Evolutionary conservation across 1,140 invertebrate genomes (phyloP).

Genomic region (Cherax quadricarinatus): DNA sequence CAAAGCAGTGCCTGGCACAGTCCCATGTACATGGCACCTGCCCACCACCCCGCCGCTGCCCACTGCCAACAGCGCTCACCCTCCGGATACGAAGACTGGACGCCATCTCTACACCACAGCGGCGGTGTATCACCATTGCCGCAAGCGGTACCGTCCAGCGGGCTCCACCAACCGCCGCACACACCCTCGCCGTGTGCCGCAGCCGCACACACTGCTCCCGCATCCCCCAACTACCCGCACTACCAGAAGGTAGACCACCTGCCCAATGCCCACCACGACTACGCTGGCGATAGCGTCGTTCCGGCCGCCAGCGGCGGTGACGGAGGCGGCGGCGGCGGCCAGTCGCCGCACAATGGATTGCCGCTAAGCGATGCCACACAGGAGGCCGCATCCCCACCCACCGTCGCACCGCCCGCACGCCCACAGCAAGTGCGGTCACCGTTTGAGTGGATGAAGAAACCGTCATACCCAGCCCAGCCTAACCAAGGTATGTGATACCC

Average conservation of each 20-base stretch:
- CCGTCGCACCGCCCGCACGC: constrained; percentile 73
- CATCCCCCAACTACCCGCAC: constrained; percentile 19
- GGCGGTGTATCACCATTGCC: constrained; percentile 35
- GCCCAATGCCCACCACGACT: constrained; percentile 22
- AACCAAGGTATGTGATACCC: constrained; percentile 77
- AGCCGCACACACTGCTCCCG: not conserved
- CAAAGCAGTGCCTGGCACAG: constrained; percentile 54
- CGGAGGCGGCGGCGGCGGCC: constrained; percentile 31
- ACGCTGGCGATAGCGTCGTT: constrained; percentile 27
- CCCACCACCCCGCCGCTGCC: constrained; percentile 46
- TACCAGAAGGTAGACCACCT: constrained; percentile 15
- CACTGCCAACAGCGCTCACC: constrained; percentile 45
- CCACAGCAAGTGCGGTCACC: constrained; percentile 85
- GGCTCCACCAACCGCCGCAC: constrained; percentile 37
- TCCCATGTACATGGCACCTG: constrained; percentile 36
- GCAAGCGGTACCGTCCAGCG: not conserved
- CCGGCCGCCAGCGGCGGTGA: constrained; percentile 9
- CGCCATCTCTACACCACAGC: constrained; percentile 28
- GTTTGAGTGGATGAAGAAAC: constrained; percentile 93
- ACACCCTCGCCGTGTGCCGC: constrained; percentile 53
- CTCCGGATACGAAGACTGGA: constrained; percentile 50
- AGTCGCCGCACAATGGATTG: constrained; percentile 42
- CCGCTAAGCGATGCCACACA: constrained; percentile 8
- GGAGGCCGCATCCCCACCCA: constrained; percentile 39
- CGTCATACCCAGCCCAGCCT: constrained; percentile 85